A percentile compares a stretch with the other conserved stretches of the same genome.
Conservation (phyloP, 1,140 invertebrate species). For the Archivesica marissinica region DNA sequence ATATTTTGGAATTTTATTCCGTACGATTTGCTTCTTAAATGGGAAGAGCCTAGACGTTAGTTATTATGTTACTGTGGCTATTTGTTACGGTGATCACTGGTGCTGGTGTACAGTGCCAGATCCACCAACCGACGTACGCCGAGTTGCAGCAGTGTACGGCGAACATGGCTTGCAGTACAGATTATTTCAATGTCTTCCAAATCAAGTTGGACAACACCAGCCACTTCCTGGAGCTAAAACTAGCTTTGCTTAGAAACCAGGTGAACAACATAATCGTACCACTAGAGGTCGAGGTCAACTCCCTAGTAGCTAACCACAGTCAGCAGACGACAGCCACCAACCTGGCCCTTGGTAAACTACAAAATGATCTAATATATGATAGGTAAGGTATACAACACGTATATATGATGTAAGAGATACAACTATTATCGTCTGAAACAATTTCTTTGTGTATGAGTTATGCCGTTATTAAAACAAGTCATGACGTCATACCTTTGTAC, state of each 20-base stretch:
- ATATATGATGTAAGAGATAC: no score
- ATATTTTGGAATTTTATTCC: no score
- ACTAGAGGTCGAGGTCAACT: not conserved
- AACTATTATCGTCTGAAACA: no score
- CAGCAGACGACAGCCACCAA: constrained; percentile 5
- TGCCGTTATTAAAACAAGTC: no score
- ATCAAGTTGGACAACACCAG: constrained; percentile 41
- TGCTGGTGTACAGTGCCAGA: not conserved
- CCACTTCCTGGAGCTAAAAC: constrained; percentile 12
- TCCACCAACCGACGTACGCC: not conserved
- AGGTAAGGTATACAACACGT: no score
- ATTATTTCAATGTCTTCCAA: constrained; percentile 24
- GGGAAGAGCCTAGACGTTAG: no score
- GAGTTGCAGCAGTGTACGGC: constrained; percentile 45
- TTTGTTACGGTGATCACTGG: no score
- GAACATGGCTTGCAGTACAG: constrained; percentile 45
- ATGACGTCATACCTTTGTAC: no score
- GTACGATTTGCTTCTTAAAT: no score
- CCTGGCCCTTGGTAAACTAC: not conserved
- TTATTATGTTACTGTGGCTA: no score
- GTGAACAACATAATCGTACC: constrained; percentile 6
- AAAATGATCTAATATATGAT: constrained; percentile 10
- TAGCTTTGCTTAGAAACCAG: constrained; percentile 1
- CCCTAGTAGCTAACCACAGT: not conserved
- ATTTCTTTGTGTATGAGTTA: no score